These are phyloP conservation scores for Donacobius atricapilla DNA, from an alignment of 2,113 vertebrate species.

Conservation along the genomic window DNA sequence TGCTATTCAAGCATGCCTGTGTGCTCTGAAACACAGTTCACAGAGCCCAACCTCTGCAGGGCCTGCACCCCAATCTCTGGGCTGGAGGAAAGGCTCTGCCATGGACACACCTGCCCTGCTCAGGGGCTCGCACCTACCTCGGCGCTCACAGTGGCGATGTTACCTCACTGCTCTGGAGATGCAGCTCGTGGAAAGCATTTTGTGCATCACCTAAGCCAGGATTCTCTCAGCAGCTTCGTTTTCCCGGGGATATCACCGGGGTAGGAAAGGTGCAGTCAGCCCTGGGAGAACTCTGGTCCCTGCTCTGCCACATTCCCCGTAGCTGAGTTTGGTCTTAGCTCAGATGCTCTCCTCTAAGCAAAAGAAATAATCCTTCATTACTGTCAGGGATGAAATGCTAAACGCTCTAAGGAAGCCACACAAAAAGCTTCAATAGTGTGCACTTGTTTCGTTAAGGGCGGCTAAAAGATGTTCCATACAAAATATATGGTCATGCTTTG, in stretches of 20 bases:
- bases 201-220: not conserved
- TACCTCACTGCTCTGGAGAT: not conserved
- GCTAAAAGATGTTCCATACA: not conserved
- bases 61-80: not conserved
- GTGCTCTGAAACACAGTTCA: not conserved
- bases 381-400: not conserved
- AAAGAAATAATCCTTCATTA: not conserved
- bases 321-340: not conserved
- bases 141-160: not conserved
- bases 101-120: not conserved
- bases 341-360: not conserved
- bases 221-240: not conserved
- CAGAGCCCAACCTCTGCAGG: not conserved
- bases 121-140: not conserved
- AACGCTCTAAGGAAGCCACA: not conserved
- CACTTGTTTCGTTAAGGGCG: not conserved
- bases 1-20: fast-evolving
- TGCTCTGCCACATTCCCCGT: not conserved
- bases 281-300: not conserved
- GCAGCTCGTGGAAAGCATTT: not conserved
- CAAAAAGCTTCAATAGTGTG: not conserved
- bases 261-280: not conserved
- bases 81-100: not conserved
- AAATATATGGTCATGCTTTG: not conserved
- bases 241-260: not conserved